Conservation (phyloP, 2,888 invertebrate species). For the Marronus borbonicus region DNA sequence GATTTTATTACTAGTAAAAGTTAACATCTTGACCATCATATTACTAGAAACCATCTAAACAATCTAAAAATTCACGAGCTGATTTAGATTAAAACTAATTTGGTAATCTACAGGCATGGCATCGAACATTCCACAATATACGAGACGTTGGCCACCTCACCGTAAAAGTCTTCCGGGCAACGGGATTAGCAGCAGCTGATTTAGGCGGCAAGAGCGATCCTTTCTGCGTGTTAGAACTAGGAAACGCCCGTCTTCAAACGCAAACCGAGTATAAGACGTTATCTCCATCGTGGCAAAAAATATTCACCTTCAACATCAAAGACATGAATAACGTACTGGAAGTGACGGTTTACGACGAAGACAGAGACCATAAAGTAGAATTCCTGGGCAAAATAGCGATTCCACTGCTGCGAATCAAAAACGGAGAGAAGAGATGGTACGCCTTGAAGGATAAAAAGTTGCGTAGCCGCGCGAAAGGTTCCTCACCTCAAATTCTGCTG, state of each 20-base stretch:
- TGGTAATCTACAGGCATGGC: slow-evolving; percentile 74
- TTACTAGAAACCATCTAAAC: no score
- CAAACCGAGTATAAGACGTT: slow-evolving; percentile 99
- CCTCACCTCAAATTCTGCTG: slow-evolving; percentile 89
- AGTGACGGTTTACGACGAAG: slow-evolving; percentile 97
- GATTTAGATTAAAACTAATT: not conserved
- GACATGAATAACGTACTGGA: slow-evolving; percentile 96
- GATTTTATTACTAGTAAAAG: no score
- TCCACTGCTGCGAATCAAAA: slow-evolving; percentile 88
- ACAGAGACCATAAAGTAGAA: slow-evolving; percentile 97
- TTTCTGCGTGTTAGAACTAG: slow-evolving; percentile 96
- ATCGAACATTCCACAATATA: slow-evolving; percentile 80
- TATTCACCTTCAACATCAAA: slow-evolving; percentile 97
- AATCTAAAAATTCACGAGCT: no score
- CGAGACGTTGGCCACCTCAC: slow-evolving; percentile 95
- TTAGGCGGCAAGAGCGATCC: slow-evolving; percentile 98
- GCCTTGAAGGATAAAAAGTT: slow-evolving; percentile 97
- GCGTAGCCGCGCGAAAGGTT: slow-evolving; percentile 91
- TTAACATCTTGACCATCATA: no score
- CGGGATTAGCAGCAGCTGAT: slow-evolving; percentile 95
- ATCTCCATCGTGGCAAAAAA: slow-evolving; percentile 97
- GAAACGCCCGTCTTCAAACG: slow-evolving; percentile 95
- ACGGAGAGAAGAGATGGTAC: slow-evolving; percentile 96
- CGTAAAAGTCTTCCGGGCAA: slow-evolving; percentile 90
- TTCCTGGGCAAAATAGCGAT: slow-evolving; percentile 90